These are phyloP conservation scores for Phlogophora meticulosa DNA, from an alignment of 2,888 invertebrate genomes.

Conservation along the genomic window DNA sequence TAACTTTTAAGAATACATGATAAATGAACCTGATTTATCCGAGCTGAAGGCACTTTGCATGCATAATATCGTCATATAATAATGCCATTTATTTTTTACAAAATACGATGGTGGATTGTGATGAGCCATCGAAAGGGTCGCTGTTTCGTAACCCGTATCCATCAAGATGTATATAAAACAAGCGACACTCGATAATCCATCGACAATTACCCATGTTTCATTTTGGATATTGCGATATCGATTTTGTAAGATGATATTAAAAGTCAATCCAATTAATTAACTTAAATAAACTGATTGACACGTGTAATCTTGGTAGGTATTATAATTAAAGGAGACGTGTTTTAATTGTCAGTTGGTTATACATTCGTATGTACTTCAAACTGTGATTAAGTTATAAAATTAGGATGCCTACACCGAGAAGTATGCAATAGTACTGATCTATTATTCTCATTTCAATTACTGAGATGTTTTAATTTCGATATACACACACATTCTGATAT, in stretches of 20 bases:
- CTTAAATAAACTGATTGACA: slow-evolving; percentile 21
- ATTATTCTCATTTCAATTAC: too few species aligned
- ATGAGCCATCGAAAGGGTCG: slow-evolving; percentile 65
- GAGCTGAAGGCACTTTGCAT: slow-evolving; percentile 32
- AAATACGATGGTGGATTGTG: slow-evolving; percentile 65
- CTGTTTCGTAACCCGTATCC: slow-evolving; percentile 70
- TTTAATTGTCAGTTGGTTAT: slow-evolving; percentile 14
- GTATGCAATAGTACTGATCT: too few species aligned
- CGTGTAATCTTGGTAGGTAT: slow-evolving; percentile 2
- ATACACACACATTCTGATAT: too few species aligned
- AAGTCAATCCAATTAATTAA: slow-evolving; percentile 37
- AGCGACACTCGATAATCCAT: slow-evolving; percentile 56
- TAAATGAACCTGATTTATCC: slow-evolving; percentile 40
- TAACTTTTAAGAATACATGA: slow-evolving; percentile 19
- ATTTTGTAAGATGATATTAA: slow-evolving; percentile 42
- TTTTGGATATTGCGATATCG: slow-evolving; percentile 57
- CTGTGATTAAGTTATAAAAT: background rate
- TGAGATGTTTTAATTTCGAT: background rate
- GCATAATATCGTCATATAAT: slow-evolving; percentile 34
- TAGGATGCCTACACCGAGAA: too few species aligned
- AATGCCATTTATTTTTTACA: slow-evolving; percentile 66
- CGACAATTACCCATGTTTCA: slow-evolving; percentile 53
- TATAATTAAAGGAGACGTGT: slow-evolving; percentile 5
- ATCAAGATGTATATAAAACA: slow-evolving; percentile 68
- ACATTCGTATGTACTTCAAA: background rate